Evolutionary conservation across 2,888 invertebrate genomes (phyloP).

Genomic region (Drosophila melanosoma): DNA sequence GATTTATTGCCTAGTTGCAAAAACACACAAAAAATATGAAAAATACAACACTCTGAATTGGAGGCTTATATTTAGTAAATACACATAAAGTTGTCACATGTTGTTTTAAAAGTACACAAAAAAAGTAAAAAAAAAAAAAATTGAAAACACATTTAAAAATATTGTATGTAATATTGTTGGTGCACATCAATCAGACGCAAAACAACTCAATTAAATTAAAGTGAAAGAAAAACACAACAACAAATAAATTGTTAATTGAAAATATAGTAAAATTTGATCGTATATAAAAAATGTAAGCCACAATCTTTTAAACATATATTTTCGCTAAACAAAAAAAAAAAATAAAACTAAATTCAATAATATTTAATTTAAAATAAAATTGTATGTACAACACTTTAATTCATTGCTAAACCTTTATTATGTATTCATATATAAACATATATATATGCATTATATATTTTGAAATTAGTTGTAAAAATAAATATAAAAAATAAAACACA

Average conservation of each 20-base stretch:
- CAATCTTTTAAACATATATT: constrained; percentile 46
- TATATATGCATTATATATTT: constrained; percentile 73
- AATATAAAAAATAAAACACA: constrained; percentile 56
- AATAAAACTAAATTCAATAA: constrained; percentile 19
- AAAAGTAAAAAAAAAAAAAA: constrained; percentile 31
- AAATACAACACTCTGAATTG: constrained; percentile 46
- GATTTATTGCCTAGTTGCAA: constrained; percentile 29
- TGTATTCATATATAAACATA: constrained; percentile 51
- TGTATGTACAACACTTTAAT: constrained; percentile 63
- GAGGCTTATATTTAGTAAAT: constrained; percentile 59
- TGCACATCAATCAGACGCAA: constrained; percentile 12
- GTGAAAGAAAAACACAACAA: background rate
- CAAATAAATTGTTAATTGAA: background rate
- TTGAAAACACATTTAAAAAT: constrained; percentile 5
- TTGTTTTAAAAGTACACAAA: constrained; percentile 44
- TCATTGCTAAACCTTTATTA: constrained; percentile 70
- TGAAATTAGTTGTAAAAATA: constrained; percentile 74
- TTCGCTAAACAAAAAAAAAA: constrained; percentile 39
- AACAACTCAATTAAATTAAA: constrained; percentile 5
- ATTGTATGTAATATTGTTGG: constrained; percentile 32
- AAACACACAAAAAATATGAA: constrained; percentile 23
- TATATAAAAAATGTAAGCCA: constrained; percentile 43
- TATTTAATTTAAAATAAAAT: constrained; percentile 35
- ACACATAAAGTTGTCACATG: constrained; percentile 41
- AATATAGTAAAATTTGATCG: constrained; percentile 66